A percentile compares a stretch with the other conserved stretches of the same genome.
Conservation (phyloP, 1,140 invertebrate genomes). For the Oedothorax gibbosus region DNA sequence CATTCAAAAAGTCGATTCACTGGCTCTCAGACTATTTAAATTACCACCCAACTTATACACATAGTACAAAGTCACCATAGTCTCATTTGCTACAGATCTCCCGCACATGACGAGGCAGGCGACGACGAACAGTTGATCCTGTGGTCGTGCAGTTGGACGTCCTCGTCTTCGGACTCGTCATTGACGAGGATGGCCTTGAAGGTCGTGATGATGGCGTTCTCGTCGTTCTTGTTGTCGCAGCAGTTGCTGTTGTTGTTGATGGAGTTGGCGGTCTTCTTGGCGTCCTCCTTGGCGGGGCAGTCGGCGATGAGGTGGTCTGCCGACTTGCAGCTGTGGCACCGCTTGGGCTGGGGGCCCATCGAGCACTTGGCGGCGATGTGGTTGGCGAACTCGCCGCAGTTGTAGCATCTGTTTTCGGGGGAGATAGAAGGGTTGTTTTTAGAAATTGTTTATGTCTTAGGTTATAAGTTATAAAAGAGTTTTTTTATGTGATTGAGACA, state of each 20-base stretch:
- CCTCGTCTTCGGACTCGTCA: conserved; percentile 48
- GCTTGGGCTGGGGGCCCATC: conserved; percentile 87
- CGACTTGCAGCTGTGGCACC: conserved; percentile 88
- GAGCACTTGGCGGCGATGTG: conserved; percentile 89
- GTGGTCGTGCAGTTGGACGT: conserved; percentile 50
- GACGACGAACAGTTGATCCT: conserved; percentile 51
- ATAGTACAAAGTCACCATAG: no score
- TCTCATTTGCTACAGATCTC: neutral
- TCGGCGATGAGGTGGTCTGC: conserved; percentile 88
- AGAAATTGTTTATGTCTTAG: neutral
- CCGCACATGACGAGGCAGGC: conserved; percentile 25
- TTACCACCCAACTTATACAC: no score
- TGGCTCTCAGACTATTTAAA: neutral
- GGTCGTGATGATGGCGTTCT: neutral
- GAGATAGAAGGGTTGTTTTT: neutral
- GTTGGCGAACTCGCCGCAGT: conserved; percentile 90
- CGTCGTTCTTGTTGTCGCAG: conserved; percentile 36
- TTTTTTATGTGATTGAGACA: neutral
- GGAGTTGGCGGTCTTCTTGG: conserved; percentile 2
- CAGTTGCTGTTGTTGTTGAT: conserved; percentile 34
- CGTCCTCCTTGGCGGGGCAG: conserved; percentile 74
- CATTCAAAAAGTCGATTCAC: neutral
- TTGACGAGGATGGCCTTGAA: conserved; percentile 13
- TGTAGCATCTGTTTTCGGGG: conserved; percentile 79
- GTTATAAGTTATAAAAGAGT: neutral